Conservation (phyloP, 2,113 vertebrate genomes). For the Ctenomys sociabilis region DNA sequence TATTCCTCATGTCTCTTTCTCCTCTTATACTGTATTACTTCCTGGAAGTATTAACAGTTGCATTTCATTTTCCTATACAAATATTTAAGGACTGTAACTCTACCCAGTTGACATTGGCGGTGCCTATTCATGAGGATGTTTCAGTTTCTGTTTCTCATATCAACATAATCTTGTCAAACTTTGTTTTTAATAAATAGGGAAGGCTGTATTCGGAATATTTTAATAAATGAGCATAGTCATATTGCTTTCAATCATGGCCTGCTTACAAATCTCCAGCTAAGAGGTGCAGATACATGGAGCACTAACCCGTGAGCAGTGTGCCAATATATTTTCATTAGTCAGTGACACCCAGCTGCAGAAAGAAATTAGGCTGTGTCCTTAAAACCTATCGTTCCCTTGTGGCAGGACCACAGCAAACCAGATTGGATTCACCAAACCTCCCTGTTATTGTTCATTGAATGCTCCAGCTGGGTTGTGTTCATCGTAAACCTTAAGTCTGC, state of each 20-base stretch:
- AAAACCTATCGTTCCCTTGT: conserved; percentile 72
- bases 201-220: conserved; percentile 87
- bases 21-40: conserved; percentile 72
- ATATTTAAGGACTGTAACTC: conserved; percentile 88
- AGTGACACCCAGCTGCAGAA: conserved; percentile 82
- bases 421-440: conserved; percentile 57
- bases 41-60: conserved; percentile 83
- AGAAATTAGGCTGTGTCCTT: conserved; percentile 75
- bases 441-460: conserved; percentile 60
- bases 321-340: conserved; percentile 86
- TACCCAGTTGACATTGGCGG: conserved; percentile 82
- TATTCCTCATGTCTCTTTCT: conserved; percentile 84
- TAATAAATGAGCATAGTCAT: conserved; percentile 81
- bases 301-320: conserved; percentile 79
- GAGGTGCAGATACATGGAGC: conserved; percentile 81
- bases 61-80: conserved; percentile 86
- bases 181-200: conserved; percentile 85
- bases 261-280: conserved; percentile 85
- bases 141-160: conserved; percentile 82
- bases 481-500: conserved; percentile 68
- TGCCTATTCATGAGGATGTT: conserved; percentile 81
- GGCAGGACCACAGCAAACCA: conserved; percentile 52
- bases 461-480: conserved; percentile 76
- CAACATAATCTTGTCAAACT: conserved; percentile 87
- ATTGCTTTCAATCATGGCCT: conserved; percentile 84